Base-by-base conservation (phyloP, 2,888 invertebrate species). In the Hypomecis punctinalis region DNA sequence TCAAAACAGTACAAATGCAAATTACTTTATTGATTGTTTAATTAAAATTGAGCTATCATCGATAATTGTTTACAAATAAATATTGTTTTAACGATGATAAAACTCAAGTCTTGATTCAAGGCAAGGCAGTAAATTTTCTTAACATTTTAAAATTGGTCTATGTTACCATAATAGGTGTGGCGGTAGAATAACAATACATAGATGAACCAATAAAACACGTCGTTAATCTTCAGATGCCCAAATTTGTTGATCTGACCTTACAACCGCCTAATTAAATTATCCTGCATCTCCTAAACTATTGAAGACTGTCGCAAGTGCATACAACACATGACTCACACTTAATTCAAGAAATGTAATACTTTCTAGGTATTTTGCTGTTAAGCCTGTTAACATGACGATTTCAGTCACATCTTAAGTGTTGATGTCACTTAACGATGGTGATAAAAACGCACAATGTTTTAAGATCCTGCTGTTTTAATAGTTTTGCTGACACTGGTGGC, bases 311-410 rank as follows among this genome's bases (percentile, higher is more conserved):
- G 35, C 23, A 59, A 55, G 10, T 67, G 53, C 45, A 40, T 61
- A 59, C 51, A 58, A 7, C 13, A 58, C 73, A 80, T 83, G 81
- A 82, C 77, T 83, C 82, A 83, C 77, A 70, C 76, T 72, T 68
- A 70, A 66, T 63, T 73, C 68, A 64, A 76, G 71, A 74, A 53
- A 60, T 48, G 45, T 40, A 8, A 57, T 68, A 73, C 72, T 73
- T 80, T 77, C 75, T 68, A 61, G 76, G 76, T 75, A 78, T 76
- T 76, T 64, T 72, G 70, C 68, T 23, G 23, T 23, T 23, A 23
- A 23, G n/a, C n/a, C 66, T 71, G 69, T 65, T 64, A 55, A 60
- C 63, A 66, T 52, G 61, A 71, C 76, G 76, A 74, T 78, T 76
- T 73, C 75, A 64, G 69, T 54, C 59, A 71, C 74, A 71, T 76